These are phyloP conservation scores for Andrena haemorrhoa DNA, from an alignment of 2,888 invertebrate species.

Conservation along the genomic window DNA sequence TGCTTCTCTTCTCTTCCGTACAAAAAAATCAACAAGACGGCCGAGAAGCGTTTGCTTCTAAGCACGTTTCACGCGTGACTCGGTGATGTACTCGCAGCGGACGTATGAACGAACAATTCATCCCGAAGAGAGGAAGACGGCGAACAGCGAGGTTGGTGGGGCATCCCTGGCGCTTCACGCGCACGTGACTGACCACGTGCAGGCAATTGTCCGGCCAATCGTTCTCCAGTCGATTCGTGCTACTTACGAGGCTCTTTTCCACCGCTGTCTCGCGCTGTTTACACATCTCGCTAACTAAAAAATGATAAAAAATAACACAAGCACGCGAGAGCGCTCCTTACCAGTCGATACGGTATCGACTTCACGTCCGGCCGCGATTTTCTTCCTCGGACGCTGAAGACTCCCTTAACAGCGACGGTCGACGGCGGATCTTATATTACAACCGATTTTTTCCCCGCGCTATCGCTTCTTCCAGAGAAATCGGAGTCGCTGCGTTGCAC, in stretches of 20 bases:
- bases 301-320: slow-evolving; percentile 10
- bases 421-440: not conserved
- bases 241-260: slow-evolving; percentile 42
- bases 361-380: not conserved
- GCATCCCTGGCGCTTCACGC: slow-evolving; percentile 52
- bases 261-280: slow-evolving; percentile 35
- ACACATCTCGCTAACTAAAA: slow-evolving; percentile 4
- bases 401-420: no score
- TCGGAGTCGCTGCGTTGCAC: no score
- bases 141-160: slow-evolving; percentile 39
- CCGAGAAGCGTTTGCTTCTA: not conserved
- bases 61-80: slow-evolving; percentile 40
- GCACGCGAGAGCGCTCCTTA: not conserved
- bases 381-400: not conserved
- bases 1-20: no score
- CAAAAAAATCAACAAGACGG: not conserved
- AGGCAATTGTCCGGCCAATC: slow-evolving; percentile 53
- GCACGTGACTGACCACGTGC: slow-evolving; percentile 73
- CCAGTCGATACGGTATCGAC: not conserved
- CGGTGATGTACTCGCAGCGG: slow-evolving; percentile 32
- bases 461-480: no score
- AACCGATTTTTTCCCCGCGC: no score
- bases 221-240: slow-evolving; percentile 44
- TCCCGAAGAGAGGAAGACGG: slow-evolving; percentile 48
- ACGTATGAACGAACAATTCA: slow-evolving; percentile 56